Evolutionary conservation across 2,888 invertebrate genomes (phyloP).

Genomic region (Rhaphigaster nebulosa): DNA sequence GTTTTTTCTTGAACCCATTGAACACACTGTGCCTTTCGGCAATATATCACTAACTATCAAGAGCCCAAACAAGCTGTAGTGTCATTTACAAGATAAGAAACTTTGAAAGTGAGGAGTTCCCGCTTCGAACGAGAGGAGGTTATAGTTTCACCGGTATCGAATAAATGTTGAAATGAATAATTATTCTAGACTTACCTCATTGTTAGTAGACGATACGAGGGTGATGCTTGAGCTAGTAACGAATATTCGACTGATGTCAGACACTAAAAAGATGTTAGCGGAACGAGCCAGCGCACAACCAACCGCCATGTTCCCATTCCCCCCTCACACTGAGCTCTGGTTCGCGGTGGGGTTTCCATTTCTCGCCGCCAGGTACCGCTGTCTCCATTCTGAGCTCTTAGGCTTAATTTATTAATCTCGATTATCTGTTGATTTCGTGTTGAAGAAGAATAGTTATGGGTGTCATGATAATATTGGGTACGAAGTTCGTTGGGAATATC

Average conservation of each 20-base stretch:
- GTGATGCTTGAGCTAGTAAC: constrained; percentile 57
- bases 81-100: background rate
- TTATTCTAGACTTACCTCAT: constrained; percentile 59
- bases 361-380: constrained; percentile 27
- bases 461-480: background rate
- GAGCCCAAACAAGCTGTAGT: background rate
- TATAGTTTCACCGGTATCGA: background rate
- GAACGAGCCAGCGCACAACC: constrained; percentile 64
- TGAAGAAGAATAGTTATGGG: background rate
- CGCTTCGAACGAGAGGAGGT: constrained; percentile 6
- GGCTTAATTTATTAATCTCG: background rate
- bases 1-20: background rate
- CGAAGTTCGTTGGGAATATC: background rate
- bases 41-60: background rate
- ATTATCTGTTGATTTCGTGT: background rate
- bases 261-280: constrained; percentile 62
- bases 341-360: background rate
- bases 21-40: background rate
- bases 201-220: constrained; percentile 60
- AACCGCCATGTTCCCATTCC: constrained; percentile 64
- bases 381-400: background rate
- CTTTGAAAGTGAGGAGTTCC: constrained; percentile 20
- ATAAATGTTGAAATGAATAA: background rate
- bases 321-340: constrained; percentile 60
- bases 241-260: constrained; percentile 64